Evolutionary conservation across 2,888 invertebrate genomes (phyloP), one percentile per base, ranked within the genome.

Genomic region (Silvanus unidentatus): DNA sequence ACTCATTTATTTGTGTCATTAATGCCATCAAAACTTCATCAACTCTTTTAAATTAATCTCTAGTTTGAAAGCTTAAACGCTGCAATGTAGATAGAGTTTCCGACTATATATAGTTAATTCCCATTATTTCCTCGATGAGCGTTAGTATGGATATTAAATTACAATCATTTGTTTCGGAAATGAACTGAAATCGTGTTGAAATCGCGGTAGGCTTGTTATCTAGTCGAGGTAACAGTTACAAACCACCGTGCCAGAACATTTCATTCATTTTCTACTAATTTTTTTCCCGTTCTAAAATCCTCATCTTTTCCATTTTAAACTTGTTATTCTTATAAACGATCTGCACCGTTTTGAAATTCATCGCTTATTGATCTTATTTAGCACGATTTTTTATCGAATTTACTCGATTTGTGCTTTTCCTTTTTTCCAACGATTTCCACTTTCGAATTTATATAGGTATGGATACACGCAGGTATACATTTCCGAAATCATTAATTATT

Each of bases 131-230:
- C 60, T 57, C 58, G 64, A 65, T 65, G 60, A 62, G 57, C 62
- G 60, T 60, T 49, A 48, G 50, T 54, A 48, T 52, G 58, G 63
- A 68, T 67, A 70, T 69, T 62, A 71, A 70, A 72, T 71, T 72
- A 69, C 71, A 66, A 69, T 72, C 69, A 70, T 71, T 72, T 71
- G 71, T 70, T 69, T 70, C 69, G 69, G 70, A 71, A 72, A 72
- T 71, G 69, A 70, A 70, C 60, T 63, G 62, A 54, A 63, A 63
- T 66, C 71, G 71, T 71, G 71, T 66, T 63, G 60, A 65, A 64
- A 66, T 68, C 68, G 68, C 68, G 70, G 69, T 66, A 60, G 62
- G 69, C 70, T 70, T 64, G 69, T 71, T 71, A 70, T 43, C 47
- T 52, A 40, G 40, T 28, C 45, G 53, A 57, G 62, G 60, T 60